These are phyloP conservation scores for Hydropotes inermis DNA, from an alignment of 2,113 vertebrate species.

Conservation along the genomic window DNA sequence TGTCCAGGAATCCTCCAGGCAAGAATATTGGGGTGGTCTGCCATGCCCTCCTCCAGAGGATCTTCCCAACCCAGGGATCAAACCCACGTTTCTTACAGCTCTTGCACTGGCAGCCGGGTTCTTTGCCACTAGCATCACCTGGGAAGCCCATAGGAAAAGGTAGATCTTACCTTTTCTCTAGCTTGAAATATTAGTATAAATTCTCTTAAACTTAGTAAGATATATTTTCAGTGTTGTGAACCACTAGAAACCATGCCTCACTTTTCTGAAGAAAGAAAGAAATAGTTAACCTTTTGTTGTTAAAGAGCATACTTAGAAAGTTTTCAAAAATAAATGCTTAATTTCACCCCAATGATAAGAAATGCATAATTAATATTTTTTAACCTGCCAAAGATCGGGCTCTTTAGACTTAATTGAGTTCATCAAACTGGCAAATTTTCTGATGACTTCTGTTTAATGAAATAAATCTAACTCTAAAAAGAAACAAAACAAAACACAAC, in stretches of 20 bases:
- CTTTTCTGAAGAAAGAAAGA: background rate
- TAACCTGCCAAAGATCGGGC: background rate
- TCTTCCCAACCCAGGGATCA: background rate
- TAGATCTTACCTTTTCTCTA: background rate
- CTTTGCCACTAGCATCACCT: background rate
- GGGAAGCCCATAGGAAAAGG: background rate
- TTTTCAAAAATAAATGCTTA: background rate
- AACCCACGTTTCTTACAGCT: background rate
- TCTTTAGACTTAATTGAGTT: background rate
- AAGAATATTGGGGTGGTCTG: background rate
- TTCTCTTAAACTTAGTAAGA: background rate
- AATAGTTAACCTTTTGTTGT: background rate
- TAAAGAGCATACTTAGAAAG: background rate
- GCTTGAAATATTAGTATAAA: background rate
- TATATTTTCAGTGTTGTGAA: background rate
- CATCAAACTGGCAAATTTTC: background rate
- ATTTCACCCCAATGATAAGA: background rate
- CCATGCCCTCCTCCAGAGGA: background rate
- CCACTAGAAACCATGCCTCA: background rate
- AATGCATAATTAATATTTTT: background rate
- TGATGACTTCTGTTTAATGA: background rate
- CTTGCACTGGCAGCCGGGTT: background rate
- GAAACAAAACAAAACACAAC: background rate
- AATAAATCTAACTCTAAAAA: slow-evolving; percentile 1
- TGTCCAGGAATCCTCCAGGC: background rate